Conservation (phyloP, 2,888 invertebrate genomes). For the Aromia moschata region DNA sequence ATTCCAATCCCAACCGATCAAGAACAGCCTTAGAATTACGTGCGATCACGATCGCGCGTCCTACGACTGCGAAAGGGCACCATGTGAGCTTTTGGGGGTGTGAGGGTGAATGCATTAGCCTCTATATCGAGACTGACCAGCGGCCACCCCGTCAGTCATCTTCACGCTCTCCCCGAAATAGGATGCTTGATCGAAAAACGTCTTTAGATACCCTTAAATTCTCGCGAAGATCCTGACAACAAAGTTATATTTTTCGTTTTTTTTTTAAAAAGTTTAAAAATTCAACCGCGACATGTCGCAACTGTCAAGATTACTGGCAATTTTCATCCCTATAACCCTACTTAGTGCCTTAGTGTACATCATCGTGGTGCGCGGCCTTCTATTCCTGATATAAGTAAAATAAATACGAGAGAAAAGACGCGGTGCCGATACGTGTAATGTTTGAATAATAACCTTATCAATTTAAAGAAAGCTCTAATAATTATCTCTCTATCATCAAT, state of each 20-base stretch:
- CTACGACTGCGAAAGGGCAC: background rate
- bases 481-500: constrained; percentile 58
- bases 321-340: constrained; percentile 51
- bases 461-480: constrained; percentile 54
- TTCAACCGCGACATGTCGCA: too few species aligned
- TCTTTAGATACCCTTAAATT: too few species aligned
- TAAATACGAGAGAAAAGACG: too few species aligned
- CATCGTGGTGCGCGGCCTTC: constrained; percentile 47
- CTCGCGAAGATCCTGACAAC: too few species aligned
- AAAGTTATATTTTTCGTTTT: too few species aligned
- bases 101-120: constrained; percentile 62
- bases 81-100: constrained; percentile 37
- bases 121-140: constrained; percentile 60
- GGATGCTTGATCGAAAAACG: constrained; percentile 11
- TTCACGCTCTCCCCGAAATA: constrained; percentile 34
- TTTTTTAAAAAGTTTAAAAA: too few species aligned
- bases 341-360: constrained; percentile 55
- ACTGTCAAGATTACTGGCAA: constrained; percentile 28
- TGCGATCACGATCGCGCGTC: background rate
- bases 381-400: constrained; percentile 49
- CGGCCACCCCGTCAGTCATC: constrained; percentile 57
- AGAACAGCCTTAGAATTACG: constrained; percentile 13
- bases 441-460: constrained; percentile 52
- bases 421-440: constrained; percentile 31
- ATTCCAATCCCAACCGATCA: background rate